These are phyloP conservation scores for Catostomus latipinnis DNA, from an alignment of 2,797 vertebrate species.

Conservation along the genomic window DNA sequence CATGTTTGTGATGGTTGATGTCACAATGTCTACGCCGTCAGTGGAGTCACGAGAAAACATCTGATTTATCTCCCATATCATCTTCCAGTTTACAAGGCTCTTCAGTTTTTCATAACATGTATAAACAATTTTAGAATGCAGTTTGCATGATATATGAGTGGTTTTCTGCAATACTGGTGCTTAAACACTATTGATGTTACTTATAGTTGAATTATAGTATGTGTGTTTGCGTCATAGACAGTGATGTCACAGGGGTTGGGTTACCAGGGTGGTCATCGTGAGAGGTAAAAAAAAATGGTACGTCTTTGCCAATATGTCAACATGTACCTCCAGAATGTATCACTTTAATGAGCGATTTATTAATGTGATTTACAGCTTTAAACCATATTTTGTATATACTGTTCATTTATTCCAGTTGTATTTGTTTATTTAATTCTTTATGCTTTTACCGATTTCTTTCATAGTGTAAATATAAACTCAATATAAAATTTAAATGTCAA, in stretches of 20 bases:
- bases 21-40: conserved; percentile 16
- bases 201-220: conserved; percentile 5
- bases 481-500: too few species aligned
- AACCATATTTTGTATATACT: too few species aligned
- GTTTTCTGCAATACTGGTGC: conserved; percentile 13
- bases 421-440: too few species aligned
- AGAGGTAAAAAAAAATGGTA: neutral
- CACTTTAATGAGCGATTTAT: neutral
- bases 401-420: too few species aligned
- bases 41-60: conserved; percentile 1
- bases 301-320: neutral
- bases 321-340: neutral
- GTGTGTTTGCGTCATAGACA: neutral
- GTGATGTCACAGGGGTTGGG: neutral
- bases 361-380: too few species aligned
- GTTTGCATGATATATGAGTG: conserved; percentile 1
- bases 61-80: conserved; percentile 32
- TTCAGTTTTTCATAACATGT: conserved; percentile 29
- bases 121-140: conserved; percentile 1
- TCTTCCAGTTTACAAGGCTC: conserved; percentile 24
- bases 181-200: neutral
- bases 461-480: too few species aligned
- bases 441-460: too few species aligned
- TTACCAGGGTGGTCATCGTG: conserved; percentile 21
- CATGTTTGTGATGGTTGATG: conserved; percentile 17